Conservation (phyloP, 2,888 invertebrate species). For the Pandemis heparana region DNA sequence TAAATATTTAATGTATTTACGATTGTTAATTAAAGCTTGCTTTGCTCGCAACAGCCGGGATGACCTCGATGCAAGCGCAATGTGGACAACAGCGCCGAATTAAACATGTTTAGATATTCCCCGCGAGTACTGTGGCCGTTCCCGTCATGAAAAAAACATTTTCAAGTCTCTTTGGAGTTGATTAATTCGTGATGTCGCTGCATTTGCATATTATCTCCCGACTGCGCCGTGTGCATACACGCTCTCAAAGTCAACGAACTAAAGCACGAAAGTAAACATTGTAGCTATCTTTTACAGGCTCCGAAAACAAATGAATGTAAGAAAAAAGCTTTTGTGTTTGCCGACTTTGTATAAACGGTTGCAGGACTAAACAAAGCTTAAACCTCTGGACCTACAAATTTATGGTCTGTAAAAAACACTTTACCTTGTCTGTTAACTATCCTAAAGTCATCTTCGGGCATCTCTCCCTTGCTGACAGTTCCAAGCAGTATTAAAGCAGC, state of each 20-base stretch:
- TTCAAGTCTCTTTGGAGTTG: conserved; percentile 30
- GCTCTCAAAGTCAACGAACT: conserved; percentile 39
- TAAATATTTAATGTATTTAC: conserved; percentile 55
- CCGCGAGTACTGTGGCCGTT: conserved; percentile 29
- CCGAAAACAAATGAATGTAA: conserved; percentile 23
- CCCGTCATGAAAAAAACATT: conserved; percentile 35
- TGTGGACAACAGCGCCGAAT: conserved; percentile 23
- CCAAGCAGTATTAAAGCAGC: conserved; percentile 68
- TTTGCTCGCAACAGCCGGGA: conserved; percentile 32
- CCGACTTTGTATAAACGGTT: conserved; percentile 15
- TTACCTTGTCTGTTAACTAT: conserved; percentile 80
- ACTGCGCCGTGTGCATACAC: conserved; percentile 31
- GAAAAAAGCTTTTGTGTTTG: not conserved
- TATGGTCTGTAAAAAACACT: conserved; percentile 26
- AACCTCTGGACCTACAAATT: conserved; percentile 18
- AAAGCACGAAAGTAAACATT: conserved; percentile 28
- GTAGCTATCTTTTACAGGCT: conserved; percentile 20
- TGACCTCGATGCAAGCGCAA: conserved; percentile 34
- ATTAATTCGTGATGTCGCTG: conserved; percentile 40
- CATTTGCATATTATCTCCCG: conserved; percentile 42
- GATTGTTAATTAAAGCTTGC: conserved; percentile 51
- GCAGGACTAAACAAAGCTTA: conserved; percentile 11
- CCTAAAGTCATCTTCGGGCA: conserved; percentile 82
- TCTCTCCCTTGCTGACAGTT: conserved; percentile 70
- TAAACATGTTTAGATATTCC: conserved; percentile 39